Conservation (phyloP, 1,140 invertebrate species). For the Penaeus japonicus region DNA sequence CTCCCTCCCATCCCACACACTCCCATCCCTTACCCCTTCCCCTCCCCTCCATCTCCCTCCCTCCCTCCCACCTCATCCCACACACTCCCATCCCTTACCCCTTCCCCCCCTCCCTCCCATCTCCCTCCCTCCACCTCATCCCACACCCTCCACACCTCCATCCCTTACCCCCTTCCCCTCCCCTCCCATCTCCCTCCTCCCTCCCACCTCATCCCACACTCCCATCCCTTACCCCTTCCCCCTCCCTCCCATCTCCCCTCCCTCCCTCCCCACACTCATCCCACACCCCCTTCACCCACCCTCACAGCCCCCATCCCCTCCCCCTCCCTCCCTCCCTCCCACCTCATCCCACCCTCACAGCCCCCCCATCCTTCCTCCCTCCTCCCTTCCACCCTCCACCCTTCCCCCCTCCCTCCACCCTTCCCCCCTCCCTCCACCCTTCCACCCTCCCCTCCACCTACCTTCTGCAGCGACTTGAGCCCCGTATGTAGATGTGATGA, state of each 20-base stretch:
- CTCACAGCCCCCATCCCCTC: neutral
- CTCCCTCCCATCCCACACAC: too few relatives aligned
- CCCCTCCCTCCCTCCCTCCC: neutral
- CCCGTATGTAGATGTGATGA: constrained; percentile 23
- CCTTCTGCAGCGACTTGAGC: neutral
- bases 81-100: too few relatives aligned
- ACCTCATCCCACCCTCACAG: neutral
- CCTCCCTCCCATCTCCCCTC: neutral
- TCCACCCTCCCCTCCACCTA: neutral
- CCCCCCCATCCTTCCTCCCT: neutral
- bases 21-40: too few relatives aligned
- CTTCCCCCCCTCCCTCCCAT: too few relatives aligned
- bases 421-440: neutral
- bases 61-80: too few relatives aligned
- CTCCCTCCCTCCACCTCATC: too few relatives aligned
- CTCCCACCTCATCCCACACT: too few relatives aligned
- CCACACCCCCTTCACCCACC: neutral
- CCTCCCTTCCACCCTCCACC: neutral
- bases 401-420: neutral
- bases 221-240: neutral
- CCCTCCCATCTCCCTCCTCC: too few relatives aligned
- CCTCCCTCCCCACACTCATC: neutral
- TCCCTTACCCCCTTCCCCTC: too few relatives aligned
- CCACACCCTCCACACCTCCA: too few relatives aligned
- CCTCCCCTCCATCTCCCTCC: too few relatives aligned